phyloP scores from a whole-genome alignment of 2,888 invertebrate species.

The Cactoblastis cactorum region DNA sequence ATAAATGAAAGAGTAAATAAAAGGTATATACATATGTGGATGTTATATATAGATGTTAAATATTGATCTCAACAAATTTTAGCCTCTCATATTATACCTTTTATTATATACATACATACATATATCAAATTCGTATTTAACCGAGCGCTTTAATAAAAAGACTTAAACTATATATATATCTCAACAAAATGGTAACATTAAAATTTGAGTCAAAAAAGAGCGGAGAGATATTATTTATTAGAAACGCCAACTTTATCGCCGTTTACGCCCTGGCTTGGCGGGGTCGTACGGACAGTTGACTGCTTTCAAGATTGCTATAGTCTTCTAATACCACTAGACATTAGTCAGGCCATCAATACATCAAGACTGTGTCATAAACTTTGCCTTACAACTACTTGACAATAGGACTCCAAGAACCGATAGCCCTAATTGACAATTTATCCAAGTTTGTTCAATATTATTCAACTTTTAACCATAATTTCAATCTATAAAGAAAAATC shows the following conservation, averaged over 20 bases:
- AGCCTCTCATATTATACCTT: no score
- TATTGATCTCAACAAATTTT: no score
- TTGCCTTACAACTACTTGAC: neutral
- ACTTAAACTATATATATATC: no score
- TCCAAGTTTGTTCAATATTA: neutral
- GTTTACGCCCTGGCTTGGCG: constrained; percentile 5
- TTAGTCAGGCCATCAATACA: neutral
- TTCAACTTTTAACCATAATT: neutral
- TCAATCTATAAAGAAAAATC: constrained; percentile 15
- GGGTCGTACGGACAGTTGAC: neutral
- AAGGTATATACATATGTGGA: neutral
- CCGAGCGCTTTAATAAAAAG: no score
- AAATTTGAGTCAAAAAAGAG: no score
- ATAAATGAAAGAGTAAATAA: neutral
- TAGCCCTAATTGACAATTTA: neutral
- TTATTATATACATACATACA: no score
- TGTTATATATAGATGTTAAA: no score
- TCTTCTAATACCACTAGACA: neutral
- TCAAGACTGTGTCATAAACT: neutral
- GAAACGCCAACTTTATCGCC: no score
- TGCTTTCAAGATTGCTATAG: neutral
- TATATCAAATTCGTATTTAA: no score
- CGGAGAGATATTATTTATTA: no score
- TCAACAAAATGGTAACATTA: no score
- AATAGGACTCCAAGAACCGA: neutral